A percentile compares a stretch with the other conserved stretches of the same genome.
Evolutionary conservation across 2,113 vertebrate species (phyloP).

Genomic region (Bos indicus): DNA sequence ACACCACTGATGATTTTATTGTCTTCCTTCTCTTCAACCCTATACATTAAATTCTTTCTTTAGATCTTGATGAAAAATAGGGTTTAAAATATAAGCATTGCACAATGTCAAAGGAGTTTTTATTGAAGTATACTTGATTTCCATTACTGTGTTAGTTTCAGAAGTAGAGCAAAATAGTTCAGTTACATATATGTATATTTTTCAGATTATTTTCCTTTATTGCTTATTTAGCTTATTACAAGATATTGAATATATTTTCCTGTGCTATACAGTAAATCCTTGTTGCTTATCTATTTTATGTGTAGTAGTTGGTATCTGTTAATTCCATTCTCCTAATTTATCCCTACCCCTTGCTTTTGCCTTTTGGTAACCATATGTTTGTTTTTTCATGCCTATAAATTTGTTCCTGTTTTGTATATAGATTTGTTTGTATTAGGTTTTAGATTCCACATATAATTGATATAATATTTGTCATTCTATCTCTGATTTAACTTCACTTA

Average conservation of each 20-base stretch:
- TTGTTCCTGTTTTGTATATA: neutral
- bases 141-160: neutral
- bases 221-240: neutral
- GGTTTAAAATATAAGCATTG: neutral
- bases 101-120: neutral
- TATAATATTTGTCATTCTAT: neutral
- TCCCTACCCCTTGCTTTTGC: neutral
- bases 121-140: neutral
- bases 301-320: neutral
- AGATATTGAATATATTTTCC: neutral
- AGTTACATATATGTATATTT: neutral
- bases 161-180: neutral
- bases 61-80: neutral
- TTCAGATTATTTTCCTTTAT: neutral
- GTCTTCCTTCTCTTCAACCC: neutral
- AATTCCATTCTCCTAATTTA: neutral
- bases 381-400: neutral
- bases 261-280: neutral
- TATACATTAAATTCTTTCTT: neutral
- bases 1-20: neutral
- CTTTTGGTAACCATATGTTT: neutral
- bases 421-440: neutral
- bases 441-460: neutral
- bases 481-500: neutral
- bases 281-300: neutral